phyloP scores from a whole-genome alignment of 2,888 invertebrate species.

The Halocaridina rubra region DNA sequence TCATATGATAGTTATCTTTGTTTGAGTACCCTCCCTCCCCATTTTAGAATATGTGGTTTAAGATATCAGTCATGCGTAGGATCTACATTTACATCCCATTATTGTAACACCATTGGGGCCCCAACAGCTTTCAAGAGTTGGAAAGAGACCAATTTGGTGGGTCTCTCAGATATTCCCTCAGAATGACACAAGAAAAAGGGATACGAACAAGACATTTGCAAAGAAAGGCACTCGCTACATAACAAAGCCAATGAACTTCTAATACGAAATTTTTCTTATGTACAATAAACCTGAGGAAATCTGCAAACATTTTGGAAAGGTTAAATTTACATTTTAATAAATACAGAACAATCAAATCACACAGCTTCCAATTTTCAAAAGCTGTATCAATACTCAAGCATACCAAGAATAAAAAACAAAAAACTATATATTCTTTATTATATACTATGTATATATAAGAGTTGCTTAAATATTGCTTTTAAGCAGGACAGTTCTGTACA shows the following conservation, averaged over 20 bases:
- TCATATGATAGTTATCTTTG: too few relatives aligned
- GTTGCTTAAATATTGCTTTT: conserved; percentile 13
- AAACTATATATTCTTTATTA: neutral
- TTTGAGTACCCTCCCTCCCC: too few relatives aligned
- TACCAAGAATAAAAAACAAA: neutral
- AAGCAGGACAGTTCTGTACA: conserved; percentile 35
- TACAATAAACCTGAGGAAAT: conserved; percentile 51
- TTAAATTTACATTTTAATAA: conserved; percentile 15
- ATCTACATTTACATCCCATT: too few relatives aligned
- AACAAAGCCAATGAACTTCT: conserved; percentile 5
- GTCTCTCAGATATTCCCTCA: conserved; percentile 5
- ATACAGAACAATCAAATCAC: conserved; percentile 7
- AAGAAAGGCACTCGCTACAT: conserved; percentile 52
- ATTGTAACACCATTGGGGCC: too few relatives aligned
- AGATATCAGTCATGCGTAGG: neutral
- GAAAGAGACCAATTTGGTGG: conserved; percentile 7
- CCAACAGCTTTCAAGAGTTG: too few relatives aligned
- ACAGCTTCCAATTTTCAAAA: too few relatives aligned
- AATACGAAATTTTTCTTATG: neutral
- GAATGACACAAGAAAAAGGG: neutral
- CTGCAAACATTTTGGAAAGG: neutral
- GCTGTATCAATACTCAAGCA: neutral
- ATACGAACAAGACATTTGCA: conserved; percentile 28
- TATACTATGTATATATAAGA: conserved; percentile 34
- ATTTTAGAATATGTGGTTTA: neutral